A percentile compares a stretch with the other conserved stretches of the same genome.
These are phyloP conservation scores for Aldabrachelys gigantea DNA, from an alignment of 2,113 vertebrate genomes.

Conservation along the genomic window DNA sequence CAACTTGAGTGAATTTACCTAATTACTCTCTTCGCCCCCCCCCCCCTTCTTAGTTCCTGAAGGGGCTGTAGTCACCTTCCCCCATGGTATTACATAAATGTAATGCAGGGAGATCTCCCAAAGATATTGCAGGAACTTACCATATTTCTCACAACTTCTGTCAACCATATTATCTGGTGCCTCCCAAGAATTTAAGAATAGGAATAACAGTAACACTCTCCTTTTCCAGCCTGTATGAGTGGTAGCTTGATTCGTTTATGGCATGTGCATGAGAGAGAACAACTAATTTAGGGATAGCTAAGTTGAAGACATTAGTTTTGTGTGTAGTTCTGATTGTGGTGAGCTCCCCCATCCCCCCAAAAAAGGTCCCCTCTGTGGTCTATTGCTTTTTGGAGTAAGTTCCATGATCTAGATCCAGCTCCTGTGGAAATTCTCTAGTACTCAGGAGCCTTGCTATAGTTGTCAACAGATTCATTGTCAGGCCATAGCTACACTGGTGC, in stretches of 20 bases:
- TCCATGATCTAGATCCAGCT: not conserved
- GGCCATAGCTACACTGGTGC: no score
- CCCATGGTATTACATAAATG: not conserved
- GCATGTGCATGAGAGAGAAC: not conserved
- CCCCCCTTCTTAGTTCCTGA: not conserved
- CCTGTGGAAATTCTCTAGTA: not conserved
- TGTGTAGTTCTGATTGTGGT: not conserved
- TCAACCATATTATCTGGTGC: not conserved
- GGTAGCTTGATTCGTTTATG: not conserved
- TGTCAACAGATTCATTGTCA: not conserved
- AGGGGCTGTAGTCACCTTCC: not conserved
- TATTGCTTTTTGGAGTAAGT: not conserved
- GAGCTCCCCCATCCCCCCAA: rapidly evolving
- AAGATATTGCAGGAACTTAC: not conserved
- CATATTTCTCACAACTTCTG: not conserved
- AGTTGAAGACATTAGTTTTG: not conserved
- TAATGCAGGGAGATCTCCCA: not conserved
- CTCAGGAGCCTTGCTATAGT: not conserved
- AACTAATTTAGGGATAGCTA: not conserved
- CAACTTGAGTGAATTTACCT: not conserved
- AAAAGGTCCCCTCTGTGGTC: no score
- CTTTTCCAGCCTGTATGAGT: not conserved
- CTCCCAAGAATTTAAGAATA: not conserved
- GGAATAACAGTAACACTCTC: not conserved
- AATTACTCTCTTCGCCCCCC: no score